These are phyloP conservation scores for Thysanoteuthis rhombus DNA, from an alignment of 2,888 invertebrate genomes.

Conservation along the genomic window DNA sequence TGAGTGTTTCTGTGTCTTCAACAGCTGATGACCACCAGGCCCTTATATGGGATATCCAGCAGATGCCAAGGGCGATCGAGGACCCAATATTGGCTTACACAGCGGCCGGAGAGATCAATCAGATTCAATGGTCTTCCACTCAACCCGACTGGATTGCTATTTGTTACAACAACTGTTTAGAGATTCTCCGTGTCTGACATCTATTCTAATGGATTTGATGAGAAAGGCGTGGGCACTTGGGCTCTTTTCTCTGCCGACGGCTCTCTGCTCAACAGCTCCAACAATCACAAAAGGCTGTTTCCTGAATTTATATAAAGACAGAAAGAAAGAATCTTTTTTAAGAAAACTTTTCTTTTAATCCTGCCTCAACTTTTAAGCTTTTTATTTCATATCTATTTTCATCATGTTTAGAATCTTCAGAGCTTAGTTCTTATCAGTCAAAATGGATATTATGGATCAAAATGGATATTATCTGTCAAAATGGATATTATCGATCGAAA, in stretches of 20 bases:
- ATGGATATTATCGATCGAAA: no score
- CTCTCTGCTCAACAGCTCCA: neutral
- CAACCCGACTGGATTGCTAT: slow-evolving; percentile 99
- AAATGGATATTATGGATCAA: no score
- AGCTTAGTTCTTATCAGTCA: no score
- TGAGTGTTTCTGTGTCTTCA: neutral
- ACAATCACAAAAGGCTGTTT: neutral
- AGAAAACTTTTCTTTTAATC: neutral
- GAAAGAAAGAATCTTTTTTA: neutral
- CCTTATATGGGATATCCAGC: slow-evolving; percentile 99
- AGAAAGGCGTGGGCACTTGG: neutral
- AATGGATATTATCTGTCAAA: no score
- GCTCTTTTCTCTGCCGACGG: neutral
- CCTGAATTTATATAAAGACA: neutral
- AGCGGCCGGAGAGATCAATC: slow-evolving; percentile 95
- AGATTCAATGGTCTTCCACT: slow-evolving; percentile 99
- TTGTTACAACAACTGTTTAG: slow-evolving; percentile 96
- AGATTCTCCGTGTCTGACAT: slow-evolving; percentile 86
- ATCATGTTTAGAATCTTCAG: no score
- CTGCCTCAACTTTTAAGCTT: neutral
- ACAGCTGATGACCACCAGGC: slow-evolving; percentile 97
- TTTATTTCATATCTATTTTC: no score
- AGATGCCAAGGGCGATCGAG: slow-evolving; percentile 98
- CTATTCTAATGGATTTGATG: neutral
- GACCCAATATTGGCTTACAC: slow-evolving; percentile 99